phyloP scores from a whole-genome alignment of 2,797 vertebrate genomes.

The Eremophila alpestris region DNA sequence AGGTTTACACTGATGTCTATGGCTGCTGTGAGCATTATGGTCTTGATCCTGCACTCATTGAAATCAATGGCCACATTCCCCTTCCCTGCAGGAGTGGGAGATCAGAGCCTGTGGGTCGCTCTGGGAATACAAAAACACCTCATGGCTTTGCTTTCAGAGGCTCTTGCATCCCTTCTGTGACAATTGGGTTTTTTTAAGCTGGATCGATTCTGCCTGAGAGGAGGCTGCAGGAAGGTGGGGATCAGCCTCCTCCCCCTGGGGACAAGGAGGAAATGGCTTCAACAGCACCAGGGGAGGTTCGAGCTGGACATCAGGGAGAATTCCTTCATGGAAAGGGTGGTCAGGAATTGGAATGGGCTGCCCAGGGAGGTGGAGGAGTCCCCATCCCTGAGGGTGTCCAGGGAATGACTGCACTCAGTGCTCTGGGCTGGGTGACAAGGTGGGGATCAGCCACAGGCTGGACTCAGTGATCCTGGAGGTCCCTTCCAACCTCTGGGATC shows the following conservation, averaged over 20 bases:
- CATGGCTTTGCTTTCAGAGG: not conserved
- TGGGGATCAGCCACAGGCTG: not conserved
- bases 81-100: not conserved
- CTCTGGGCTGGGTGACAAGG: not conserved
- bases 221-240: not conserved
- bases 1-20: slow-evolving; percentile 50
- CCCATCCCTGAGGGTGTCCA: not conserved
- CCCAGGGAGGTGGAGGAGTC: not conserved
- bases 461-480: rapidly evolving
- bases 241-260: not conserved
- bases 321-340: not conserved
- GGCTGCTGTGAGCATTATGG: slow-evolving; percentile 54
- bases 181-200: not conserved
- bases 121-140: not conserved
- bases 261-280: rapidly evolving
- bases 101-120: not conserved
- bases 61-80: slow-evolving; percentile 47
- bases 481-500: not conserved
- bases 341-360: not conserved
- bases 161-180: not conserved
- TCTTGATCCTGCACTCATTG: slow-evolving; percentile 52
- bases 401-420: rapidly evolving
- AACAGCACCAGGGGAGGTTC: not conserved
- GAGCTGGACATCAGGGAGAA: not conserved
- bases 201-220: rapidly evolving